These are phyloP conservation scores for Liolophura sinensis DNA, from an alignment of 1,140 invertebrate species.

Conservation along the genomic window DNA sequence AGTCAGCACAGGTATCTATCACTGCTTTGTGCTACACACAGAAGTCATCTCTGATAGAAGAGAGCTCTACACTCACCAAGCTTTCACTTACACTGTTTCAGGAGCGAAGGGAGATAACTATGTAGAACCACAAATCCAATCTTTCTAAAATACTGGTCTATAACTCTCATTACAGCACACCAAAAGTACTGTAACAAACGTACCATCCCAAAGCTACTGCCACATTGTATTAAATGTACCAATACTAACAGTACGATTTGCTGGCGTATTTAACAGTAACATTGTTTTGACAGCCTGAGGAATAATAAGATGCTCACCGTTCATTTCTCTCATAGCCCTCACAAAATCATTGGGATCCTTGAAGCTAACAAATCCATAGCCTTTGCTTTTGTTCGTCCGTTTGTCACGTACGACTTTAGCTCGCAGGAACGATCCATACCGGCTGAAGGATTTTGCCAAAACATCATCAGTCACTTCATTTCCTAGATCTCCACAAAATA, in stretches of 20 bases:
- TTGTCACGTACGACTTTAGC: slow-evolving; percentile 97
- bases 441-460: slow-evolving; percentile 89
- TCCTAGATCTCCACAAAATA: slow-evolving; percentile 98
- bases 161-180: not conserved
- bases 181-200: not conserved
- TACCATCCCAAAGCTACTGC: not conserved
- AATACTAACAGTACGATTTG: not conserved
- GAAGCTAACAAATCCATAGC: slow-evolving; percentile 98
- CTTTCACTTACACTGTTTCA: too few species aligned
- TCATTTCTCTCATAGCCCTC: slow-evolving; percentile 98
- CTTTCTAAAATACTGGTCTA: too few species aligned
- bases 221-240: too few species aligned
- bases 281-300: too few species aligned
- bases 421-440: slow-evolving; percentile 91
- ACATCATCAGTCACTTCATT: slow-evolving; percentile 99
- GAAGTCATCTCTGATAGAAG: too few species aligned
- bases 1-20: too few species aligned
- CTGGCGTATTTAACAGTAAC: too few species aligned
- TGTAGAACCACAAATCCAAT: too few species aligned
- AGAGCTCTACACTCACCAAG: too few species aligned
- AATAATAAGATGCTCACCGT: too few species aligned
- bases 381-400: slow-evolving; percentile 96
- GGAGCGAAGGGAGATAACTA: too few species aligned
- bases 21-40: too few species aligned
- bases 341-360: slow-evolving; percentile 98